phyloP scores from a whole-genome alignment of 2,888 invertebrate genomes.

The Cybosia mesomella region DNA sequence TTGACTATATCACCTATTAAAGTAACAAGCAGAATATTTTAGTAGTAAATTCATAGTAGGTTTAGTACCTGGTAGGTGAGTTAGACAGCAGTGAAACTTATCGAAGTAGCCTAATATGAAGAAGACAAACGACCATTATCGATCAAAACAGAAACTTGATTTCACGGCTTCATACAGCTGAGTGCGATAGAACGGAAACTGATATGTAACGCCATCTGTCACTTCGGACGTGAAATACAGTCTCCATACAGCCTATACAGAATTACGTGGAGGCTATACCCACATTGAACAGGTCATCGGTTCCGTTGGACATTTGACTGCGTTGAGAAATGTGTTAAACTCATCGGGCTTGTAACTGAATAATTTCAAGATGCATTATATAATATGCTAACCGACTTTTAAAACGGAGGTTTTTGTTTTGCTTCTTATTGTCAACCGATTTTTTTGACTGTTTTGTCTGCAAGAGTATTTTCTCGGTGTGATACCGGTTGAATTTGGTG shows the following conservation, averaged over 20 bases:
- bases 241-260: constrained; percentile 1
- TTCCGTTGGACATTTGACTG: not conserved
- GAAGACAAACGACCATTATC: constrained; percentile 14
- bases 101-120: not conserved
- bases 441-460: too few species aligned
- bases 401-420: too few species aligned
- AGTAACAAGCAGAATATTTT: not conserved
- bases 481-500: too few species aligned
- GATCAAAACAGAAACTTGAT: not conserved
- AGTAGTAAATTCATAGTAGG: too few species aligned
- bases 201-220: constrained; percentile 34
- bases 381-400: not conserved
- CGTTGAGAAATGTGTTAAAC: not conserved
- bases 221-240: constrained; percentile 30
- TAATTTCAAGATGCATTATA: not conserved
- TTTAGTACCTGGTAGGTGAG: not conserved
- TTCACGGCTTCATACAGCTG: constrained; percentile 13
- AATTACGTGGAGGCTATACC: not conserved
- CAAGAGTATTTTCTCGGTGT: too few species aligned
- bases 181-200: constrained; percentile 28
- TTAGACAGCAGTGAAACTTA: not conserved
- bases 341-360: not conserved
- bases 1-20: too few species aligned
- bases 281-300: constrained; percentile 7
- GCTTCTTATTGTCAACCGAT: too few species aligned